These are phyloP conservation scores for Xiphophorus couchianus DNA, from an alignment of 2,113 vertebrate species.

Conservation along the genomic window DNA sequence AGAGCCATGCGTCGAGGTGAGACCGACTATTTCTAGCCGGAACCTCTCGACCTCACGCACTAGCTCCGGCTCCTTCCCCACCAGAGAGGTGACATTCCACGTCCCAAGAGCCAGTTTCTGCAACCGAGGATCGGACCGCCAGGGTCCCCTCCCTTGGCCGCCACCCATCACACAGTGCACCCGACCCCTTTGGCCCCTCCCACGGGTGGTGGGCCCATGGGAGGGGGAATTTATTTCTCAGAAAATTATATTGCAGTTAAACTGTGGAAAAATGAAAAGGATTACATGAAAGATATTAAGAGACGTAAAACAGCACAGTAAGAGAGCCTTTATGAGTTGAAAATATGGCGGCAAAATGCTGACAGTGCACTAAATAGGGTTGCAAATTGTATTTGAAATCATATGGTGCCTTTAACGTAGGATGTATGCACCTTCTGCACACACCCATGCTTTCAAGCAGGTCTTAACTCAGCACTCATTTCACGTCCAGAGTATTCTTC, in stretches of 20 bases:
- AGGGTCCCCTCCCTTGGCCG: no score
- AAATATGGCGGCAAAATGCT: background rate
- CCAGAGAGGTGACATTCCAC: no score
- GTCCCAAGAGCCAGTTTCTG: no score
- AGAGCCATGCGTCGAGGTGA: no score
- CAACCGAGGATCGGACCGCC: no score
- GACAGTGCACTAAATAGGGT: background rate
- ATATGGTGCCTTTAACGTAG: slow-evolving; percentile 25
- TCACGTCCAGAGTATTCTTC: slow-evolving; percentile 51
- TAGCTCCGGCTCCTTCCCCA: no score
- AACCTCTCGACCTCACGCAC: no score
- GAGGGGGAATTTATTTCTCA: slow-evolving; percentile 28
- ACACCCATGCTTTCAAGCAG: slow-evolving; percentile 15
- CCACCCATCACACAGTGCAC: no score
- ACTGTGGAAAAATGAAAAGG: background rate
- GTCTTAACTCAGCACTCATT: slow-evolving; percentile 45
- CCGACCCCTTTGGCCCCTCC: no score
- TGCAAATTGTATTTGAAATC: slow-evolving; percentile 10
- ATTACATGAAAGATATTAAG: background rate
- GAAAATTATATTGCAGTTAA: slow-evolving; percentile 16
- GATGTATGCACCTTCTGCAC: slow-evolving; percentile 22
- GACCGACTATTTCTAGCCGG: no score
- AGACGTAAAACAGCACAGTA: background rate
- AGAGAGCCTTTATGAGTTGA: background rate
- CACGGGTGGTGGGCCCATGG: no score